Conservation (phyloP, 2,113 vertebrate genomes). For the Lampris incognitus region DNA sequence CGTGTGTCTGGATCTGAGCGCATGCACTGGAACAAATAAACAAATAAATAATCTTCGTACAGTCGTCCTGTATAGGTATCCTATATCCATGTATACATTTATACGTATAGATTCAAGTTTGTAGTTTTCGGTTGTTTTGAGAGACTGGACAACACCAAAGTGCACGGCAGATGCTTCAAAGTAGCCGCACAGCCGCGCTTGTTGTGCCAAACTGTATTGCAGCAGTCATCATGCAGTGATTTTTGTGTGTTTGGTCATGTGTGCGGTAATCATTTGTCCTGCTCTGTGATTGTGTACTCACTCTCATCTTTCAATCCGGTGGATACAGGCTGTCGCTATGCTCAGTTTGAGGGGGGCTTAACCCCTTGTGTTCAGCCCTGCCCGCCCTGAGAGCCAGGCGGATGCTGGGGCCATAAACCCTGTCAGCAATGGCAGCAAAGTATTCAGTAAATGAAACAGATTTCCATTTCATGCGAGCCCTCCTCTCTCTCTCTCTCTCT, state of each 20-base stretch:
- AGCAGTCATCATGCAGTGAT: slow-evolving; percentile 75
- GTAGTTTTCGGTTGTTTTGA: slow-evolving; percentile 49
- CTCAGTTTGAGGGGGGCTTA: slow-evolving; percentile 57
- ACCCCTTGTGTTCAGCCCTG: slow-evolving; percentile 60
- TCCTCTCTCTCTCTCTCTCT: slow-evolving; percentile 14
- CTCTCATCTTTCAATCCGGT: slow-evolving; percentile 76
- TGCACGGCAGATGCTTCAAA: slow-evolving; percentile 56
- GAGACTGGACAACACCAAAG: slow-evolving; percentile 53
- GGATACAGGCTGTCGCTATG: slow-evolving; percentile 78
- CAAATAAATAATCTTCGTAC: slow-evolving; percentile 59
- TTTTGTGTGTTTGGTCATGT: slow-evolving; percentile 55
- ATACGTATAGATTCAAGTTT: slow-evolving; percentile 66
- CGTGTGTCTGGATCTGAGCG: slow-evolving; percentile 71
- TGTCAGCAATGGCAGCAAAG: slow-evolving; percentile 73
- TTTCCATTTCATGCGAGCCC: slow-evolving; percentile 77
- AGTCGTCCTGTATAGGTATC: slow-evolving; percentile 47
- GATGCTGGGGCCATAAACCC: slow-evolving; percentile 67
- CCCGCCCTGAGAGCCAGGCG: slow-evolving; percentile 59
- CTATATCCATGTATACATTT: slow-evolving; percentile 1
- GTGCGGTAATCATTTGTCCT: slow-evolving; percentile 76
- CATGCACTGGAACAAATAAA: slow-evolving; percentile 71
- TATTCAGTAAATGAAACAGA: slow-evolving; percentile 78
- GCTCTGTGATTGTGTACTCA: slow-evolving; percentile 72
- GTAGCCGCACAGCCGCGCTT: slow-evolving; percentile 50
- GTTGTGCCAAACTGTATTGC: slow-evolving; percentile 70